Conservation (phyloP, 2,113 vertebrate species). For the Haemorhous mexicanus region DNA sequence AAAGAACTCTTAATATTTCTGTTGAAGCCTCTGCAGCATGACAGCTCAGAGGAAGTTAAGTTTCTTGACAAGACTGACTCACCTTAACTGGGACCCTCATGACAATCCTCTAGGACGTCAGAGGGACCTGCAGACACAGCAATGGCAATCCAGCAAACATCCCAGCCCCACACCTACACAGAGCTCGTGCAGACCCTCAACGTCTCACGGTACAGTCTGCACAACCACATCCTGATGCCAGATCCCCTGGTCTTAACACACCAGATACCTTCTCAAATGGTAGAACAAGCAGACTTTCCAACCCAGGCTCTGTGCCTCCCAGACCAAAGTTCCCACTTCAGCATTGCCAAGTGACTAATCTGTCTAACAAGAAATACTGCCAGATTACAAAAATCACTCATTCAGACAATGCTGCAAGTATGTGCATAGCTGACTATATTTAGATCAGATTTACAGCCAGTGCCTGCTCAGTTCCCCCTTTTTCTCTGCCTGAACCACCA, state of each 20-base stretch:
- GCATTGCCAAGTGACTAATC: not conserved
- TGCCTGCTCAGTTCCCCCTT: not conserved
- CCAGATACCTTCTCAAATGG: not conserved
- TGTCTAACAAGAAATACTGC: not conserved
- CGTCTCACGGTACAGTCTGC: not conserved
- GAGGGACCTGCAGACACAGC: not conserved
- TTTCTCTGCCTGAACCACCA: not conserved
- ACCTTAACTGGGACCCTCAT: not conserved
- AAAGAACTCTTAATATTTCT: not conserved
- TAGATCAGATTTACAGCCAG: not conserved
- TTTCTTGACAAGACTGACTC: not conserved
- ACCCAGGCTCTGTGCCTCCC: not conserved
- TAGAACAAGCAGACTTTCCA: not conserved
- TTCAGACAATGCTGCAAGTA: not conserved
- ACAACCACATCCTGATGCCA: not conserved
- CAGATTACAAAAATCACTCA: not conserved
- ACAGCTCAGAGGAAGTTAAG: not conserved
- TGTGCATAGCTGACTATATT: not conserved
- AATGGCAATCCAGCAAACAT: not conserved
- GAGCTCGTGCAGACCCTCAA: not conserved
- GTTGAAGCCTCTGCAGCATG: not conserved
- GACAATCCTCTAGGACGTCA: not conserved
- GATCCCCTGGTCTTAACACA: not conserved
- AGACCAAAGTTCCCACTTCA: not conserved
- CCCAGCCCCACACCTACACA: not conserved